Base-by-base conservation (phyloP, 2,113 vertebrate species). In the Hoplias malabaricus region DNA sequence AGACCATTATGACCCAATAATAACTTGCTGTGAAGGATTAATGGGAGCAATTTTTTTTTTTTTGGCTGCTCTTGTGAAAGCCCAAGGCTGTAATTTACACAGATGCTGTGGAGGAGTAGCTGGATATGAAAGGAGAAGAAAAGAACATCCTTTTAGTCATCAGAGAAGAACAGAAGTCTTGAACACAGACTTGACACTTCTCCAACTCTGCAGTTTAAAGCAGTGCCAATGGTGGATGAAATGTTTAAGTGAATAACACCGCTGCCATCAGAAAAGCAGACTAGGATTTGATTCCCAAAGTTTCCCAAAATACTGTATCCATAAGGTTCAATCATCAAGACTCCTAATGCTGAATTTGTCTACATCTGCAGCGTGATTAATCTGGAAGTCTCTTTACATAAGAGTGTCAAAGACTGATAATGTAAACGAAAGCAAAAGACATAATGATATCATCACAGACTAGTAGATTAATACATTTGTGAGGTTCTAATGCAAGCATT, bases 1-100 rank as follows among this genome's bases (percentile, higher is more conserved):
- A 78, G 65, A 68, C 3, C 0, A 59, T 65, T 75, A 67, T 29
- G 73, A 78, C 75, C 80, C 80, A 78, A 78, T 53, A 78, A 78
- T 53, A 78, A 78, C 65, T 74, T 46, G 34, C 34, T 62, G 69
- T 73, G 61, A 77, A 70, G 74, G 74, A 77, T 59, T 74, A 50
- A 48, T 57, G 70, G 61, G 75, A 78, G 75, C 56, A 59, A 67
- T 54, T 50, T 50, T 66, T 54, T 50, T 50, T 16, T 65, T 68
- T 77, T 46, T 50, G 68, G 65, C 68, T 72, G 50, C 34, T 48
- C 59, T 76, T 43, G 33, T 70, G 46, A 75, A 75, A 54, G 31
- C 73, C 48, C 46, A 23, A 19, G 73, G 56, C 40, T 46, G 48
- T 75, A 70, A 75, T 42, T 54, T 31, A 69, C 40, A 27, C 74